Percentiles rank a stretch among this genome's conserved stretches.
phyloP scores from a whole-genome alignment of 2,888 invertebrate genomes.

The Mimachlamys varia region DNA sequence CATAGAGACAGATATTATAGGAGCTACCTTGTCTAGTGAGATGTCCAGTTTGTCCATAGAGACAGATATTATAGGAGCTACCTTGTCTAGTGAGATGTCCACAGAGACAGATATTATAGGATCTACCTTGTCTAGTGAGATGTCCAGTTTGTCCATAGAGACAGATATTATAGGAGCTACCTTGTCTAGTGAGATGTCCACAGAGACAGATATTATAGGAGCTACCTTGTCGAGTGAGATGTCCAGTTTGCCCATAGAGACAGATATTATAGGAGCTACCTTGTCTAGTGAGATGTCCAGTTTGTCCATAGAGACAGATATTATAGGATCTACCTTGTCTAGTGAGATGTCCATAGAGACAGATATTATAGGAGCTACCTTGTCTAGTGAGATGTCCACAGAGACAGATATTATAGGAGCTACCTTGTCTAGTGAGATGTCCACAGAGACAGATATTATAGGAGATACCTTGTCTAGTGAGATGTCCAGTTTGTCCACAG shows the following conservation, averaged over 20 bases:
- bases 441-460: conserved; percentile 76
- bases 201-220: conserved; percentile 71
- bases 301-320: conserved; percentile 78
- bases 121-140: conserved; percentile 79
- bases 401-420: conserved; percentile 68
- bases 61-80: conserved; percentile 70
- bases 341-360: conserved; percentile 80
- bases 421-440: conserved; percentile 80
- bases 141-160: conserved; percentile 78
- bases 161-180: conserved; percentile 74
- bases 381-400: conserved; percentile 79
- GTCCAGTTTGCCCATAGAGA: conserved; percentile 79
- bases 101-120: conserved; percentile 74
- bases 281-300: conserved; percentile 80
- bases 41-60: conserved; percentile 79
- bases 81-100: conserved; percentile 80
- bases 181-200: conserved; percentile 80
- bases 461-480: conserved; percentile 78
- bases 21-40: conserved; percentile 78
- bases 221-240: conserved; percentile 79
- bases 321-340: conserved; percentile 75
- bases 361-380: conserved; percentile 74
- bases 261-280: conserved; percentile 72
- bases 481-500: conserved; percentile 78
- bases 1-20: conserved; percentile 76